A percentile compares a stretch with the other conserved stretches of the same genome.
Conservation (phyloP, 2,888 invertebrate genomes). For the Hoplodrina blanda region DNA sequence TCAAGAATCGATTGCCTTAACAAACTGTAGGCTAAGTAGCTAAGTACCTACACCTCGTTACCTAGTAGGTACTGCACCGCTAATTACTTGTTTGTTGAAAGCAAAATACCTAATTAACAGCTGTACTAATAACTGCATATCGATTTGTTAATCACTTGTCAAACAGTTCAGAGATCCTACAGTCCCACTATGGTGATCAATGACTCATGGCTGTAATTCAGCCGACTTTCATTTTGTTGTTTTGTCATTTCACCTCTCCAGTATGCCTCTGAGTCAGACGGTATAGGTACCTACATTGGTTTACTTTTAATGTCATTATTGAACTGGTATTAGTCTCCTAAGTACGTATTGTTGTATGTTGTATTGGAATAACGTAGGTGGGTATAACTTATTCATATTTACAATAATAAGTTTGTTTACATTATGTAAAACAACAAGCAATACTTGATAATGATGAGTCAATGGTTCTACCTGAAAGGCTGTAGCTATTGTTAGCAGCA, state of each 20-base stretch:
- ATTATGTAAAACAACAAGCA: constrained; percentile 22
- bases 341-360: too few species aligned
- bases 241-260: constrained; percentile 70
- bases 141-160: constrained; percentile 73
- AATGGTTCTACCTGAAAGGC: constrained; percentile 27
- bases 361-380: constrained; percentile 7
- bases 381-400: constrained; percentile 33
- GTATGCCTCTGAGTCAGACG: constrained; percentile 69
- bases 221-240: constrained; percentile 64
- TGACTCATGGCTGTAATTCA: constrained; percentile 73
- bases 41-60: constrained; percentile 52
- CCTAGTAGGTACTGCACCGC: constrained; percentile 61
- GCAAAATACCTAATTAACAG: constrained; percentile 74
- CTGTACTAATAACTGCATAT: constrained; percentile 63
- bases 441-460: constrained; percentile 30
- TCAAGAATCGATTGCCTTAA: constrained; percentile 66
- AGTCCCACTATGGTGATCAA: constrained; percentile 49
- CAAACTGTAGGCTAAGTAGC: constrained; percentile 56
- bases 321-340: constrained; percentile 48
- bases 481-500: constrained; percentile 5
- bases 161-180: constrained; percentile 66
- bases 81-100: constrained; percentile 81
- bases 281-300: constrained; percentile 38
- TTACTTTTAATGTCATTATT: constrained; percentile 41
- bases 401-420: constrained; percentile 41